Base-by-base conservation (phyloP, 2,113 vertebrate species). In the Cololabis saira region DNA sequence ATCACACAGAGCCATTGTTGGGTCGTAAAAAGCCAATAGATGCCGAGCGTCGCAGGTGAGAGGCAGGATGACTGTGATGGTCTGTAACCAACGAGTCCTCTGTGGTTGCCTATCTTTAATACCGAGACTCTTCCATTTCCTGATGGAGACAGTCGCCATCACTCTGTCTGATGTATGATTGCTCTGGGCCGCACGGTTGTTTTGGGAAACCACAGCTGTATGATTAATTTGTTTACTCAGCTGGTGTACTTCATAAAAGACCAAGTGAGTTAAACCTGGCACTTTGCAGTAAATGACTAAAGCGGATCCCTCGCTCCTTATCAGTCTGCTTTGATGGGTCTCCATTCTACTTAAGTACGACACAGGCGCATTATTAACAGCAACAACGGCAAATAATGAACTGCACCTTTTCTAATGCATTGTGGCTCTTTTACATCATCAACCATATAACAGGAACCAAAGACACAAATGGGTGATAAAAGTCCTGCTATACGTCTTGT, bases 171-270 rank as follows among this genome's bases (percentile, higher is more conserved):
- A 91, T 92, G 84, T 89, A 92, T 81, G 87, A 85, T 87, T 73
- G 79, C 84, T 80, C 81, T 74, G 87, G 76, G 80, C 78, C 52
- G 19, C 86, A 54, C 80, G 67, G 40, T 86, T 76, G 82, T 63
- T 80, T 74, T 82, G 54, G 69, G 82, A 59, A 83, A 89, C 66
- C 82, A 71, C 67, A 67, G 68, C 85, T 58, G 68, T 74, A 73
- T 80, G 77, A 93, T 91, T 90, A 84, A 92, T 93, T 90, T 93
- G 90, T 93, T 92, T 93, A 91, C 90, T 87, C 77, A 77, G 74
- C 79, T 83, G 84, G 79, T 84, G 70, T 84, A 82, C 86, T 86
- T 83, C 76, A 87, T 87, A 87, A 90, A 87, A 82, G 49, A 81
- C 89, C 86, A 74, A 67, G 80, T 67, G 85, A 87, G 86, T 82